Percentiles rank a stretch among this genome's conserved stretches.
These are phyloP conservation scores for Rhagium mordax DNA, from an alignment of 2,888 invertebrate genomes.

Conservation along the genomic window DNA sequence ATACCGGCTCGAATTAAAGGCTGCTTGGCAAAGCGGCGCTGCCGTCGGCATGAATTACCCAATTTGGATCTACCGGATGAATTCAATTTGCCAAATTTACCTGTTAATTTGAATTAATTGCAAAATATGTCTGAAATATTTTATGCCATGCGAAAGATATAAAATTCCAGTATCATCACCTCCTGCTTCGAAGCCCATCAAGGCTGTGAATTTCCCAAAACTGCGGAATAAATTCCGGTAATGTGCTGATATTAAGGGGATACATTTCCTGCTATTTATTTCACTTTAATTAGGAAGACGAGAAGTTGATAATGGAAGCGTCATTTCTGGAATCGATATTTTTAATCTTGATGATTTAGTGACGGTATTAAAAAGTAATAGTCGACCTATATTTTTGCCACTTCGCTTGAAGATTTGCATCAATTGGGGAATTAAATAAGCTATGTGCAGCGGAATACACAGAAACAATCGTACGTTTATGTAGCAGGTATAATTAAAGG, in stretches of 20 bases:
- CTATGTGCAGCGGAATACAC: too few species aligned
- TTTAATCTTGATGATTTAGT: neutral
- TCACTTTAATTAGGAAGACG: neutral
- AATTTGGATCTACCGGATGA: constrained; percentile 23
- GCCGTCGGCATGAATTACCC: constrained; percentile 30
- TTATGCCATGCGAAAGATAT: neutral
- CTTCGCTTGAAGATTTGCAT: too few species aligned
- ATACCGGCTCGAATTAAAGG: constrained; percentile 31
- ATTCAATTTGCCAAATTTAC: constrained; percentile 31
- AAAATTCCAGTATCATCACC: neutral
- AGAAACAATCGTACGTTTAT: neutral
- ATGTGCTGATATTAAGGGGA: neutral
- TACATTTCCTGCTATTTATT: neutral
- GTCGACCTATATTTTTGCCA: too few species aligned
- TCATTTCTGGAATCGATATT: neutral
- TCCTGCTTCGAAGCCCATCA: neutral
- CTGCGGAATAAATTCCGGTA: neutral
- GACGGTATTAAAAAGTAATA: too few species aligned
- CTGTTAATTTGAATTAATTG: constrained; percentile 27
- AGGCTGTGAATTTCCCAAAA: neutral
- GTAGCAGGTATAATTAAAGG: neutral
- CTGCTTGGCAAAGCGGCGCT: constrained; percentile 2
- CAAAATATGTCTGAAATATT: constrained; percentile 17
- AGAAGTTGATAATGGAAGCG: neutral
- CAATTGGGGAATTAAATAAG: too few species aligned